Base-by-base conservation (phyloP, 2,888 invertebrate genomes). In the Argynnis bischoffii region DNA sequence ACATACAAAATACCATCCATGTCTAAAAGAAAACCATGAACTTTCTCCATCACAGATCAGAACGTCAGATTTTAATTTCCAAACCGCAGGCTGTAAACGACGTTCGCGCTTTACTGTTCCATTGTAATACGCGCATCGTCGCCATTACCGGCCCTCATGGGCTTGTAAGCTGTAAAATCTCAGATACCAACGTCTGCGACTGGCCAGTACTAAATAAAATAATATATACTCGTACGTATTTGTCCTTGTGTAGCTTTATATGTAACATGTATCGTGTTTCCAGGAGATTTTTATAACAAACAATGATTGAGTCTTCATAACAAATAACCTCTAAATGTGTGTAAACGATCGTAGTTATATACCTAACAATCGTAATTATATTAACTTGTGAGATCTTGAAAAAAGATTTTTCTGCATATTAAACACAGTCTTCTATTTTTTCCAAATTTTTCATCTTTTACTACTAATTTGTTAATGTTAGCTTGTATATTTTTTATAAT, bases 51-150 rank as follows among this genome's bases (percentile, higher is more conserved):
- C 72, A 73, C 79, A 84, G 87, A 89, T 84, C 82, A 79, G 81
- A 82, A 82, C 85, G 85, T 81, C 80, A 79, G 83, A 91, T 93
- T 93, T 93, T 93, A 92, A 93, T 93, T 93, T 90, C 91, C 87
- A 89, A 92, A 92, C 93, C 93, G 87, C 92, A 91, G 82, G 75
- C 79, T 79, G 88, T 93, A 90, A 90, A 90, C 86, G 87, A 85
- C 81, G 83, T 85, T 83, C 81, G 84, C 83, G 86, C 84, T 91
- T 92, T 91, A 92, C 85, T 85, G 90, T 83, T 83, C 90, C 87
- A 92, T 92, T 92, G 92, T 92, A 83, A 81, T 74, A 75, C 76
- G 70, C 69, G 74, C 76, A 76, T 66, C 69, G 67, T 67, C 70
- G 74, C 73, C 74, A 74, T 77, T 77, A 76, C 88, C 21, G 61